These are phyloP conservation scores for Mobula hypostoma DNA, from an alignment of 2,113 vertebrate species.

Conservation along the genomic window DNA sequence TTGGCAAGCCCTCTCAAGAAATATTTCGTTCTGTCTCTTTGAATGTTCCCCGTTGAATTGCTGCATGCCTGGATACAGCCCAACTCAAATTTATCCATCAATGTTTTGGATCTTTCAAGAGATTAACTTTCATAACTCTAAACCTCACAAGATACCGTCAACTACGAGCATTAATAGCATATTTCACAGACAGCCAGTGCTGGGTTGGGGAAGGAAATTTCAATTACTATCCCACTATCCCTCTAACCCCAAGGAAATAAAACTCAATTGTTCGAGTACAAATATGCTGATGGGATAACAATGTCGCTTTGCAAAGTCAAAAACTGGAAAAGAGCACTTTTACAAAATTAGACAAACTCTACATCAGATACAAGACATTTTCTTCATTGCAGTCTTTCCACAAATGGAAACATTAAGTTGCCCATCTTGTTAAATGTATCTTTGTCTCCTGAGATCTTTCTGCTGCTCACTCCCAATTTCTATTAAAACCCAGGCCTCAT, in stretches of 20 bases:
- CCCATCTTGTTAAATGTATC: neutral
- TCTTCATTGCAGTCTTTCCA: neutral
- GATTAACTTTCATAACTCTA: neutral
- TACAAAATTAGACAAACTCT: neutral
- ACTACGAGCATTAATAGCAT: neutral
- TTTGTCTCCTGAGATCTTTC: neutral
- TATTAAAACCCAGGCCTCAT: neutral
- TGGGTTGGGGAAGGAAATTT: too few species aligned
- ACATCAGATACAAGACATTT: neutral
- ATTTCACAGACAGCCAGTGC: neutral
- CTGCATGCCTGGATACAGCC: conserved; percentile 1
- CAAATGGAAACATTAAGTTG: neutral
- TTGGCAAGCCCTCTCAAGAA: neutral
- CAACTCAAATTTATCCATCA: neutral
- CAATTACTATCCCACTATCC: neutral
- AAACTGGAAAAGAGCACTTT: neutral
- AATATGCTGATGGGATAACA: neutral
- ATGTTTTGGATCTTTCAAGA: neutral
- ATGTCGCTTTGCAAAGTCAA: neutral
- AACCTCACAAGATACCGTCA: conserved; percentile 1
- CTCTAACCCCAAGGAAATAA: neutral
- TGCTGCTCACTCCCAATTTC: neutral
- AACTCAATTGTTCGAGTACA: neutral
- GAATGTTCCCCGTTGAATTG: conserved; percentile 6
- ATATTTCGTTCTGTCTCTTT: neutral